Percentiles rank a stretch among this genome's conserved stretches.
These are phyloP conservation scores for Pseudococcus jackbeardsleyi DNA, from an alignment of 2,888 invertebrate species.

Conservation along the genomic window DNA sequence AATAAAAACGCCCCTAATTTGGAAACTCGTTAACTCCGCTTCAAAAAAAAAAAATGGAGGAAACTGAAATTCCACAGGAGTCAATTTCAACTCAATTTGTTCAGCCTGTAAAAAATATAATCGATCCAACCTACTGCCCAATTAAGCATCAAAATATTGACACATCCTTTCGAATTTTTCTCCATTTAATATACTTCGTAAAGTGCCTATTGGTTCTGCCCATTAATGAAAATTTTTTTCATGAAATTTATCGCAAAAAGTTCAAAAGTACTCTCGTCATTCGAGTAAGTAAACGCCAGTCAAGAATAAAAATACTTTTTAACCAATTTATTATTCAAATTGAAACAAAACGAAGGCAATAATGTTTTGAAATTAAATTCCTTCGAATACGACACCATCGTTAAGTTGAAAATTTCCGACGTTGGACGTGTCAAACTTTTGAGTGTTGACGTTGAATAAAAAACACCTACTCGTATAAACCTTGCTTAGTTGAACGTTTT, in stretches of 20 bases:
- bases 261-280: not conserved
- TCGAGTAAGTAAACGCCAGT: not conserved
- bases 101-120: too few relatives aligned
- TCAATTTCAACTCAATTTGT: too few relatives aligned
- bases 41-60: too few relatives aligned
- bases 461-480: constrained; percentile 1
- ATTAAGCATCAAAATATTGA: too few relatives aligned
- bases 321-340: not conserved
- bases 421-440: constrained; percentile 11
- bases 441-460: not conserved
- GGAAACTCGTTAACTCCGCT: too few relatives aligned
- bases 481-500: not conserved
- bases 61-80: too few relatives aligned
- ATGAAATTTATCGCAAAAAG: not conserved
- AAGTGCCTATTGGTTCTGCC: too few relatives aligned
- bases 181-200: too few relatives aligned
- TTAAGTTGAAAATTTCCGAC: not conserved
- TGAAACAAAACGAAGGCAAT: not conserved
- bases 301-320: not conserved
- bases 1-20: too few relatives aligned
- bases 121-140: too few relatives aligned
- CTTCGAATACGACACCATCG: not conserved
- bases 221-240: too few relatives aligned
- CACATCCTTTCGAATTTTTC: too few relatives aligned
- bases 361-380: not conserved